Base-by-base conservation (phyloP, 2,888 invertebrate genomes). In the Meloe dianella region DNA sequence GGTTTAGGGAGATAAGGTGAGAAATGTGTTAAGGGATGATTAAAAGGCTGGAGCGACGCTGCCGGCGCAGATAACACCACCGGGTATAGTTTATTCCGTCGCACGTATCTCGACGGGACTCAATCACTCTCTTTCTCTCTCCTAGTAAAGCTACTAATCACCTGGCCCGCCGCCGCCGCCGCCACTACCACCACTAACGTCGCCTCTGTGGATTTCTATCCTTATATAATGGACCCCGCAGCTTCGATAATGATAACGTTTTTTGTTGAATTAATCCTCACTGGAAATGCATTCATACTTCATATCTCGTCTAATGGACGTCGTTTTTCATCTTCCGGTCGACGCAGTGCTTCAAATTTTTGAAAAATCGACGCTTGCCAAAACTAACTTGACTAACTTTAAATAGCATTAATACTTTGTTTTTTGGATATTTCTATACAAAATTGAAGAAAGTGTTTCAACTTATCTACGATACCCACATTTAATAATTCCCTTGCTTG, bases 21-120 rank as follows among this genome's bases (percentile, higher is more conserved):
- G 81, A 82, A 82, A 82, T 82, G 82, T 80, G 82, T 81, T 81
- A 80, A 80, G 81, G 81, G 81, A 82, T 82, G 82, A 83, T 83
- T 83, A 83, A 82, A 82, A 82, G 80, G 79, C 78, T 78, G 76
- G 76, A 75, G 80, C 80, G 80, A 77, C 79, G 81, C 78, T 81
- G 81, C 76, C 78, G 75, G 77, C 73, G 74, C 76, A 78, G 81
- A 81, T 80, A 80, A 80, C 80, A 76, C 76, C 75, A 71, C 66
- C 68, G 71, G 75, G 75, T 77, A 79, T 75, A 77, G 75, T 77
- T 77, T 78, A 78, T 76, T 77, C 78, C 77, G 77, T 80, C 79
- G 77, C 77, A 75, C 78, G 74, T 79, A 81, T 82, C 81, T 79
- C 77, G 80, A 81, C 80, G 79, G 76, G 79, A 75, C 78, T 82